phyloP scores from a whole-genome alignment of 2,113 vertebrate species.

The Trachemys scripta region DNA sequence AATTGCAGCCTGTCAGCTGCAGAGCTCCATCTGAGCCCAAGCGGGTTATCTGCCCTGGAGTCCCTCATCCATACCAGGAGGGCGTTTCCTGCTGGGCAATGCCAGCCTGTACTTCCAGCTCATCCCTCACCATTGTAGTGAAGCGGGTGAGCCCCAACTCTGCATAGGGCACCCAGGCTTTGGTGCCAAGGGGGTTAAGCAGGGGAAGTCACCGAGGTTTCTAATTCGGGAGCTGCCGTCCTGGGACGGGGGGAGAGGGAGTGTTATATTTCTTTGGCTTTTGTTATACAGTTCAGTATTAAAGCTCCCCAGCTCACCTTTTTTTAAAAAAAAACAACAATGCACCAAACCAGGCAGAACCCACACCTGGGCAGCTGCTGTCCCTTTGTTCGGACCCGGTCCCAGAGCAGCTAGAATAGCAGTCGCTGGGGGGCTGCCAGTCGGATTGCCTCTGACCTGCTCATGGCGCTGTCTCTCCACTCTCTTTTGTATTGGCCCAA shows the following conservation, averaged over 20 bases:
- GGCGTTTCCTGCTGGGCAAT: not conserved
- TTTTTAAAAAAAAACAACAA: not conserved
- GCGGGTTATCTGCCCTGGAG: not conserved
- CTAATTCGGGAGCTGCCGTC: not conserved
- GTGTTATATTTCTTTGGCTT: not conserved
- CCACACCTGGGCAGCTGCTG: accelerated
- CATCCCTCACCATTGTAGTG: not conserved
- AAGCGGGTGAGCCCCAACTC: not conserved
- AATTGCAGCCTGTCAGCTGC: not conserved
- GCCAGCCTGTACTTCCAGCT: not conserved
- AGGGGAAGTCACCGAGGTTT: not conserved
- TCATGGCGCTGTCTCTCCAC: accelerated
- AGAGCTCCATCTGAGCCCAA: not conserved
- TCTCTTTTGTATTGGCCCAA: not conserved
- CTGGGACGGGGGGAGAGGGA: accelerated
- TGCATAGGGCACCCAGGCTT: not conserved
- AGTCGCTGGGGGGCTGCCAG: not conserved
- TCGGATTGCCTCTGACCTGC: not conserved
- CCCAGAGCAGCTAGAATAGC: not conserved
- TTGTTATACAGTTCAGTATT: not conserved
- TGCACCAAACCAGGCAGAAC: not conserved
- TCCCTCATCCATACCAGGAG: not conserved
- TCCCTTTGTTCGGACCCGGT: not conserved
- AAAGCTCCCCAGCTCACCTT: not conserved
- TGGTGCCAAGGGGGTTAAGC: accelerated